Evolutionary conservation across 2,113 vertebrate genomes (phyloP).

Genomic region (Poeciliopsis prolifica): DNA sequence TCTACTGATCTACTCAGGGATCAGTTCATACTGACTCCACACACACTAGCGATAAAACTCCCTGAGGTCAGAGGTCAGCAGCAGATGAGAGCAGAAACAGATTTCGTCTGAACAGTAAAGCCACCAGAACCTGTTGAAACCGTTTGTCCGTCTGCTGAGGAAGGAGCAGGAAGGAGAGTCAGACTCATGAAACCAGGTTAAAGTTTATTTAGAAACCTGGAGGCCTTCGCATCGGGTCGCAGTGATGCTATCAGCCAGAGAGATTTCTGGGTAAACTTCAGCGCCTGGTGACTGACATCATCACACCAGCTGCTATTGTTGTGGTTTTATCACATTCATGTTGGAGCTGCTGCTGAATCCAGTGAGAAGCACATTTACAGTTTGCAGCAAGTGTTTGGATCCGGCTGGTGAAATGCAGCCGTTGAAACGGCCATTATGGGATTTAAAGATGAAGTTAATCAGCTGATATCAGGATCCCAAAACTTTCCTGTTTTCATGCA

Average conservation of each 20-base stretch:
- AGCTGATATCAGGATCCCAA: neutral
- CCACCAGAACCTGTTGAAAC: no score
- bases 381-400: neutral
- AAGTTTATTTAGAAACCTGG: no score
- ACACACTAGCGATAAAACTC: neutral
- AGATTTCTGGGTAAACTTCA: neutral
- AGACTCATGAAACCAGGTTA: no score
- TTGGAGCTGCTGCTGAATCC: no score
- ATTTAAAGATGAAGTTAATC: neutral
- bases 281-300: neutral
- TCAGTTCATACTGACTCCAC: constrained; percentile 55
- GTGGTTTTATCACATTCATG: neutral
- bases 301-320: neutral
- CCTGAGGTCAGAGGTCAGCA: constrained; percentile 42
- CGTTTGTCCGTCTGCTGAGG: no score
- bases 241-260: neutral
- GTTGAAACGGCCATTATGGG: neutral
- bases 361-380: neutral
- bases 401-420: neutral
- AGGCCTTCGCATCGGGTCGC: neutral
- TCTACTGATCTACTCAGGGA: constrained; percentile 11
- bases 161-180: no score
- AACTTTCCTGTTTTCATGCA: neutral
- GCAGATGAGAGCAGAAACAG: constrained; percentile 21
- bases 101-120: no score